These are phyloP conservation scores for Otolemur garnettii DNA, from an alignment of 2,113 vertebrate species.

Conservation along the genomic window DNA sequence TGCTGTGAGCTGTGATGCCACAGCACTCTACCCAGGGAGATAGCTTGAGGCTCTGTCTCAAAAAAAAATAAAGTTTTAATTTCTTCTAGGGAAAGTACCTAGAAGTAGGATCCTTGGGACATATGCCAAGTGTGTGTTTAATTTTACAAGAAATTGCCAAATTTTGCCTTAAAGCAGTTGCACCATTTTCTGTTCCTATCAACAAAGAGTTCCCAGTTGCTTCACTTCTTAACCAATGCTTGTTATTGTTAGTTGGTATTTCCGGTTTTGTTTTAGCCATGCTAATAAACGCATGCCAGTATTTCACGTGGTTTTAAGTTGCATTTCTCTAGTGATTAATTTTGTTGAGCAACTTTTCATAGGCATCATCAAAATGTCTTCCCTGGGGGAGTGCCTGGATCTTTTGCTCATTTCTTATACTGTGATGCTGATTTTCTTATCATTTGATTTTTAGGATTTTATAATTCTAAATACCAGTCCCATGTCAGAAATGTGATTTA, in stretches of 20 bases:
- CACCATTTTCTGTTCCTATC: not conserved
- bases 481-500: not conserved
- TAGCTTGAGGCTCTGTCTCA: too few relatives aligned
- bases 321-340: not conserved
- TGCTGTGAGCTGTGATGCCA: too few relatives aligned
- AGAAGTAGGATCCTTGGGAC: not conserved
- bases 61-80: too few relatives aligned
- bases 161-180: not conserved
- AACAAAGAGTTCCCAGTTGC: not conserved
- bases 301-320: not conserved
- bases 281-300: not conserved
- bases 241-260: not conserved
- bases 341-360: not conserved
- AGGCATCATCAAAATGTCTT: not conserved
- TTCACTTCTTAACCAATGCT: not conserved
- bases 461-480: not conserved
- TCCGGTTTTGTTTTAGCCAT: not conserved
- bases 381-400: not conserved
- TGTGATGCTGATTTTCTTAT: not conserved
- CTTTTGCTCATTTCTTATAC: not conserved
- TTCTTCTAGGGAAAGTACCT: not conserved
- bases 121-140: not conserved
- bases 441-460: slow-evolving; percentile 1
- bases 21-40: too few relatives aligned
- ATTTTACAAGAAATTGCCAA: not conserved